Conservation (phyloP, 2,113 vertebrate species). For the Eulemur macaco region DNA sequence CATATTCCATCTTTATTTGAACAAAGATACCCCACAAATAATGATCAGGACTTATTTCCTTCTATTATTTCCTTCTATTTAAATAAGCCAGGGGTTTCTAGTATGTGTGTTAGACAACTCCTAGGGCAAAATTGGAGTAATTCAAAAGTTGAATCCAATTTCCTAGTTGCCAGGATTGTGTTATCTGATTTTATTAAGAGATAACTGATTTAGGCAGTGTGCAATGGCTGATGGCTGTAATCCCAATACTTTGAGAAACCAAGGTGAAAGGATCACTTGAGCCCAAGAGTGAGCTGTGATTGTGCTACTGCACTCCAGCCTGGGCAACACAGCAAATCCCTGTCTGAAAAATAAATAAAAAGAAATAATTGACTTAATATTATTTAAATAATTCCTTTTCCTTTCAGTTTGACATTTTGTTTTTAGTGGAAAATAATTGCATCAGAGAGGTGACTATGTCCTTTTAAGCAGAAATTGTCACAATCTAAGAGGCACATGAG, state of each 20-base stretch:
- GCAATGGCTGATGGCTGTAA: too few species aligned
- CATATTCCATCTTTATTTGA: neutral
- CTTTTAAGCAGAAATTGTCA: constrained; percentile 54
- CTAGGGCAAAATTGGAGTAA: neutral
- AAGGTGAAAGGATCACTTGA: too few species aligned
- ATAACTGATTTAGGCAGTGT: neutral
- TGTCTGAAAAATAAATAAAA: neutral
- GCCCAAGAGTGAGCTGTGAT: too few species aligned
- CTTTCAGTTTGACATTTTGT: constrained; percentile 37
- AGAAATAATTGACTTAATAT: neutral
- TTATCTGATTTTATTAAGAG: neutral
- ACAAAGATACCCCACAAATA: neutral
- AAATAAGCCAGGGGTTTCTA: neutral
- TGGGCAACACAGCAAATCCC: neutral
- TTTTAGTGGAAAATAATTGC: constrained; percentile 46
- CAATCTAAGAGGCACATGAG: constrained; percentile 41
- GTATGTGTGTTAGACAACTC: neutral
- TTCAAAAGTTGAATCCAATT: neutral
- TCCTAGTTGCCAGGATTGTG: neutral
- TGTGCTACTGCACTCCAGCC: too few species aligned
- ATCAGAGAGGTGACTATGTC: constrained; percentile 34
- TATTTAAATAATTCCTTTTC: constrained; percentile 27
- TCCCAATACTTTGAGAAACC: too few species aligned
- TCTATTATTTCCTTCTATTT: constrained; percentile 40
- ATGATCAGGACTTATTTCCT: neutral